Evolutionary conservation across 1,140 invertebrate species (phyloP), one percentile per base, ranked within the genome.

Genomic region (Euglossa dilemma): DNA sequence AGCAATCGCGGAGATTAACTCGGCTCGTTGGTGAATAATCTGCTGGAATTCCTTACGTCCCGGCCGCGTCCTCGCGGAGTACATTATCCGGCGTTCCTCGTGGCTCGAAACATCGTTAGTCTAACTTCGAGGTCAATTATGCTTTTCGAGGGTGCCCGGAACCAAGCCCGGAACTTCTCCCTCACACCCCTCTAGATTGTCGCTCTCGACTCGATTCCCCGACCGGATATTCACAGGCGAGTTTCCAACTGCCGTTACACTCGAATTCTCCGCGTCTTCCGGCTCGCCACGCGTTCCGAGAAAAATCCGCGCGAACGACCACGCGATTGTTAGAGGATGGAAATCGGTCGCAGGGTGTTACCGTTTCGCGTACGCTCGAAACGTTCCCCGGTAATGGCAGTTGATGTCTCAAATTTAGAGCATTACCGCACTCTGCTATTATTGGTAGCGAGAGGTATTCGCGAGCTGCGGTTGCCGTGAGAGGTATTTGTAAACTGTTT

Each of bases 401-500:
- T 76, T 70, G 79, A 70, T 78, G 80, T 52, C 69, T 75, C 69
- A 72, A 87, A 87, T 87, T 84, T 78, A 83, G 67, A 61, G 73
- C 77, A 63, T 87, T 87, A 80, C 75, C 56, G 77, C 64, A 83
- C 71, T 82, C 57, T 23, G 78, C 86, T 87, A 87, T 87, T 87
- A 87, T 87, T 87, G 86, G 86, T 87, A 59, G 43, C 67, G 76
- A 67, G 82, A 54, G 80, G 52, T 84, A 80, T 87, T 87, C 67
- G 85, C 52, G 73, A 80, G 72, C 80, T 73, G 66, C 73, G 64
- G 45, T 56, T 43, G 71, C 64, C 59, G 59, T 63, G 76, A 76
- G 82, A n/a, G 74, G 63, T 87, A 84, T 87, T 87, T 87, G 81
- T 77, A 87, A 87, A 87, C 67, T 73, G 81, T 87, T 87, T 87